Conservation (phyloP, 1,140 invertebrate genomes). For the Drosophila kanapiae region DNA sequence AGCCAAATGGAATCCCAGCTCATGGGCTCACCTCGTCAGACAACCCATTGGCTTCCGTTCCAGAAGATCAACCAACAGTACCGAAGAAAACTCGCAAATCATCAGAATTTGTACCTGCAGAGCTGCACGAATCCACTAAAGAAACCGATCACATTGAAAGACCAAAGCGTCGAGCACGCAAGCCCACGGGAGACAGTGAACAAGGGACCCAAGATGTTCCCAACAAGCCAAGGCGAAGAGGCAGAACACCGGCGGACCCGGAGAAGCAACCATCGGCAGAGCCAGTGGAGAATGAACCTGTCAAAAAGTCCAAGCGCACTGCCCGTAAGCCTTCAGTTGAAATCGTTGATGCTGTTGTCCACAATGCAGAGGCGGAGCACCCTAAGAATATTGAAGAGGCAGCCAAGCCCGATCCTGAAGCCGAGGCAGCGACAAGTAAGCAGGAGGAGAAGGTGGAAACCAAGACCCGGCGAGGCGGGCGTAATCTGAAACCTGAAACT, state of each 20-base stretch:
- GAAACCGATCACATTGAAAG: conserved; percentile 8
- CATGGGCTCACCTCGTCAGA: background rate
- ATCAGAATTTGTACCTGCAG: background rate
- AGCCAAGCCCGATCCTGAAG: conserved; percentile 1
- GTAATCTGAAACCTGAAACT: conserved; percentile 2
- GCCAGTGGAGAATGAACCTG: background rate
- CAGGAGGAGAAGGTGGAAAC: conserved; percentile 5
- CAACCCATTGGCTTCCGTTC: background rate
- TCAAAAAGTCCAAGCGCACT: conserved; percentile 5
- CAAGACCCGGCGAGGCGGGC: conserved; percentile 18
- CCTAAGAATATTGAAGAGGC: conserved; percentile 15
- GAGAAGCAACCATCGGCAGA: background rate
- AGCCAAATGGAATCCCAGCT: background rate
- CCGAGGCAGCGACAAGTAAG: background rate
- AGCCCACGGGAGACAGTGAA: conserved; percentile 20
- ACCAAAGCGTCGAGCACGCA: conserved; percentile 34
- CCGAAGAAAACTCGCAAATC: background rate
- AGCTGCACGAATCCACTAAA: background rate
- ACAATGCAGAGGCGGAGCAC: background rate
- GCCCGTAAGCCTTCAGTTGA: conserved; percentile 15
- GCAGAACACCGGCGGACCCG: conserved; percentile 16
- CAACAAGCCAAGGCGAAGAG: conserved; percentile 18
- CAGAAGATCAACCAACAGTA: background rate
- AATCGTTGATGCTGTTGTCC: background rate
- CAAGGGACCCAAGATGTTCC: background rate